These are phyloP conservation scores for Pardosa pseudoannulata DNA, from an alignment of 2,888 invertebrate species.

Conservation along the genomic window DNA sequence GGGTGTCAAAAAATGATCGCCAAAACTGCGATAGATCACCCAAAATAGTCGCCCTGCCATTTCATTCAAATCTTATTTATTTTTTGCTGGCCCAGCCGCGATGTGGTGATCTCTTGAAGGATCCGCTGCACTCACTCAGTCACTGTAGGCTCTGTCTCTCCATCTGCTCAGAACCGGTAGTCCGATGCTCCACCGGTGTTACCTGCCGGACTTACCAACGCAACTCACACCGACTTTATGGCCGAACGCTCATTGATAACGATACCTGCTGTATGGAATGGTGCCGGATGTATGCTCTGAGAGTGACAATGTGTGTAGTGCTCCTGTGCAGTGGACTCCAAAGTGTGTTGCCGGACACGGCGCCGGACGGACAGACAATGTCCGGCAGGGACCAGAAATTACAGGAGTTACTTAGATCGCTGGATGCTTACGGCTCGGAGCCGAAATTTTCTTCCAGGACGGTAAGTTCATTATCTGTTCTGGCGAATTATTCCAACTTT, in stretches of 20 bases:
- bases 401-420: constrained; percentile 29
- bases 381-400: constrained; percentile 33
- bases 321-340: constrained; percentile 47
- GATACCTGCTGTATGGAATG: constrained; percentile 58
- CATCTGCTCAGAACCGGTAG: constrained; percentile 1
- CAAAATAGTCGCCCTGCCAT: background rate
- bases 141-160: background rate
- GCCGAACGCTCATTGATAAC: constrained; percentile 34
- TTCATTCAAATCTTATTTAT: constrained; percentile 7
- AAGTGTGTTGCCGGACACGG: constrained; percentile 14
- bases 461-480: background rate
- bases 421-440: constrained; percentile 21
- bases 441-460: background rate
- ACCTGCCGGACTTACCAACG: constrained; percentile 6
- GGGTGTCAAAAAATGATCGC: background rate
- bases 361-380: background rate
- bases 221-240: constrained; percentile 43
- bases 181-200: constrained; percentile 4
- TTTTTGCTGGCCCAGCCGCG: background rate
- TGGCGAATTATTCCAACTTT: too few species aligned
- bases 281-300: constrained; percentile 62
- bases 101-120: background rate
- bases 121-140: background rate
- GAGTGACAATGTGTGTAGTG: constrained; percentile 37
- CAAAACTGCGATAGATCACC: background rate